Evolutionary conservation across 2,888 invertebrate genomes (phyloP).

Genomic region (Ophion ventricosus): DNA sequence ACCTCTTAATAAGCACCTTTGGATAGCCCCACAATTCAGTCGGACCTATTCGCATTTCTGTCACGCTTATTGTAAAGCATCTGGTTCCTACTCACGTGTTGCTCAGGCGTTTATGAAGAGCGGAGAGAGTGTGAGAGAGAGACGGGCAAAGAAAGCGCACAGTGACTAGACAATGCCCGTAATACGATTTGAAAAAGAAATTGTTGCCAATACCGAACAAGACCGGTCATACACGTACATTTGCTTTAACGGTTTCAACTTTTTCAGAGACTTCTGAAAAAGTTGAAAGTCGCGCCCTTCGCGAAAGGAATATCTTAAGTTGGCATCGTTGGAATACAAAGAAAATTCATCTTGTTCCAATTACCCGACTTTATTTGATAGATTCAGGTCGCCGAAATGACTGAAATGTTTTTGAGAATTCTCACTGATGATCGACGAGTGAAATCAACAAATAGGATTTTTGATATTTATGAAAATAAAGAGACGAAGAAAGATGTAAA

Average conservation of each 20-base stretch:
- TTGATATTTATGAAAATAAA: too few species aligned
- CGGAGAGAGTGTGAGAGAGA: not conserved
- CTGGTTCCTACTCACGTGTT: slow-evolving; percentile 5
- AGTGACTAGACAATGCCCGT: not conserved
- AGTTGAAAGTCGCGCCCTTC: too few species aligned
- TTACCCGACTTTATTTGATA: too few species aligned
- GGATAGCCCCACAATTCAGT: slow-evolving; percentile 36
- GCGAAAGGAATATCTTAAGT: too few species aligned
- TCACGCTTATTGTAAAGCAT: slow-evolving; percentile 18
- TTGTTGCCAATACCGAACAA: not conserved
- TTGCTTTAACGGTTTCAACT: not conserved
- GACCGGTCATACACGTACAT: not conserved
- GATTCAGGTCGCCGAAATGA: too few species aligned
- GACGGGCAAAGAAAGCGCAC: not conserved
- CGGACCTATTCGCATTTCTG: slow-evolving; percentile 2
- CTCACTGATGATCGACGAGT: too few species aligned
- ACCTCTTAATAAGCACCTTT: slow-evolving; percentile 26
- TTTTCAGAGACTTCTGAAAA: not conserved
- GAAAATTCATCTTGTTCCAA: too few species aligned
- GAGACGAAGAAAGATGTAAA: too few species aligned
- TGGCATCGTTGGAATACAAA: too few species aligned
- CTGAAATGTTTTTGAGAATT: too few species aligned
- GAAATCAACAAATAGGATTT: too few species aligned
- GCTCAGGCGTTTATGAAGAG: not conserved
- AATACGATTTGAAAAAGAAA: not conserved